phyloP scores from a whole-genome alignment of 2,113 vertebrate species.

The Collichthys lucidus region DNA sequence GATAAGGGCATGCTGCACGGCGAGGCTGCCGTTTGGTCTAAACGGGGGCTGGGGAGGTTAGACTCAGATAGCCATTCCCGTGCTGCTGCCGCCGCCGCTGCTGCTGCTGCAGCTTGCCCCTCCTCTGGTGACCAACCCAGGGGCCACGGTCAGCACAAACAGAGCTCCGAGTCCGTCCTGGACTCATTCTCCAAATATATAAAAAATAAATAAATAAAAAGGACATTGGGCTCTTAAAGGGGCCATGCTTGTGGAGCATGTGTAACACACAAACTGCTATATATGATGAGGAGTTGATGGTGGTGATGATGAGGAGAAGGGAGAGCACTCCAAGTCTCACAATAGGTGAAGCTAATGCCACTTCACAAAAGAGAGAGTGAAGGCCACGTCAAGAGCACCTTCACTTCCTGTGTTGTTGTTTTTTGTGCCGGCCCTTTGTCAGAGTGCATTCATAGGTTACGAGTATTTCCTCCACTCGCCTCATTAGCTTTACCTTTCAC shows the following conservation, averaged over 20 bases:
- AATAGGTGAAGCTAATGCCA: slow-evolving; percentile 19
- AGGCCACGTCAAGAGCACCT: slow-evolving; percentile 63
- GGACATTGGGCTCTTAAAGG: slow-evolving; percentile 80
- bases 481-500: slow-evolving; percentile 76
- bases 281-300: slow-evolving; percentile 4
- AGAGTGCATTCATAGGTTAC: slow-evolving; percentile 67
- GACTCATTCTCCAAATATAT: slow-evolving; percentile 76
- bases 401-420: slow-evolving; percentile 60
- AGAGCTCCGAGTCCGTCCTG: slow-evolving; percentile 46
- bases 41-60: slow-evolving; percentile 83
- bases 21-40: slow-evolving; percentile 81
- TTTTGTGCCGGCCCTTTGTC: slow-evolving; percentile 15
- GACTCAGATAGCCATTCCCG: slow-evolving; percentile 70
- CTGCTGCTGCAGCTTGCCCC: too few species aligned
- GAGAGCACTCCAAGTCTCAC: slow-evolving; percentile 10
- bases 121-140: slow-evolving; percentile 51
- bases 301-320: slow-evolving; percentile 9
- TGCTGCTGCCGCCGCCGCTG: slow-evolving; percentile 20
- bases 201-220: slow-evolving; percentile 56
- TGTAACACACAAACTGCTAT: neutral
- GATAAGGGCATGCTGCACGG: slow-evolving; percentile 89
- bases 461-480: slow-evolving; percentile 56
- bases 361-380: slow-evolving; percentile 30
- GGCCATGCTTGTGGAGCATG: slow-evolving; percentile 53
- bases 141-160: slow-evolving; percentile 65